Evolutionary conservation across 2,113 vertebrate species (phyloP), one percentile per base, ranked within the genome.

Genomic region (Pionites leucogaster): DNA sequence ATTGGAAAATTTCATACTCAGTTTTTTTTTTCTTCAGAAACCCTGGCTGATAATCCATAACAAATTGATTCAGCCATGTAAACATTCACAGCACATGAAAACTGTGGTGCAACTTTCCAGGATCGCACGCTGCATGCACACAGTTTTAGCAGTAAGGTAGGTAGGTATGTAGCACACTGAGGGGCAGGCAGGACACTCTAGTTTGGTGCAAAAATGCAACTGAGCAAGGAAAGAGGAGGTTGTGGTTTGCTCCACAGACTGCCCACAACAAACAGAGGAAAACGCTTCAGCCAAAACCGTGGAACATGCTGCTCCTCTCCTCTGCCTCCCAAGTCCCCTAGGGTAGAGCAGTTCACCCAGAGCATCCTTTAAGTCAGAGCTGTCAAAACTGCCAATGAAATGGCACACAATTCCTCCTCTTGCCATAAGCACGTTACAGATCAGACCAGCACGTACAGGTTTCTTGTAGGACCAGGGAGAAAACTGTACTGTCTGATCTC

Each of bases 211-310:
- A 92, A 93, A 95, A n/a, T 5, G 4, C 65, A 80, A 60, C 29
- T 13, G 35, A 62, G 59, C 20, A 57, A 92, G 86, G 82, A 88
- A 62, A 52, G 42, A 79, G 28, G 19, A 57, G 64, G 53, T 71
- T 92, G 31, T 29, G 75, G 68, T 84, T 91, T 95, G 75, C 74
- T 70, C 42, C 55, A 63, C 39, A 39, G 23, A 42, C 7, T 87
- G 57, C 64, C 68, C 91, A 94, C 90, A 84, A 80, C 69, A 81
- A 67, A 78, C 89, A 95, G 71, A 93, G 42, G 71, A 86, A 77
- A 88, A 77, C 3, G 18, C 49, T 95, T 87, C 59, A 86, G 81
- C 88, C 94, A 93, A 96, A 95, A 92, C 12, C 79, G 95, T 86
- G 92, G 94, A 76, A 89, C 19, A 31, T 29, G 33, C 67, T 92